Conservation (phyloP, 2,113 vertebrate genomes). For the Rissa tridactyla region DNA sequence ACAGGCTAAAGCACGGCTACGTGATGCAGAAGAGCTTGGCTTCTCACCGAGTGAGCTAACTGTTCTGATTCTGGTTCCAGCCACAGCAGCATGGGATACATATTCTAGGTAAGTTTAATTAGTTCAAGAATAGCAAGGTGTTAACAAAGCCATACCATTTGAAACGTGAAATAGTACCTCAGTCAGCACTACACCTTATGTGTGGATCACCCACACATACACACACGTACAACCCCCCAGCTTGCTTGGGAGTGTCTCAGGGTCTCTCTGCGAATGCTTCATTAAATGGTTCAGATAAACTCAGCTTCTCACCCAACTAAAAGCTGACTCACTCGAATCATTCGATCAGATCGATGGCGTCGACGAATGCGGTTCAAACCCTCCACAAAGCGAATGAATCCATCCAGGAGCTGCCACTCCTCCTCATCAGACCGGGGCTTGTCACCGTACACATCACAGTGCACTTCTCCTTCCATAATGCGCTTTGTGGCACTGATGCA, state of each 20-base stretch:
- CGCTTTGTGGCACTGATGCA: constrained; percentile 88
- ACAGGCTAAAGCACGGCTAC: neutral
- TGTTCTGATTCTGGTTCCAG: neutral
- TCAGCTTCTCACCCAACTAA: neutral
- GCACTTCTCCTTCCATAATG: constrained; percentile 87
- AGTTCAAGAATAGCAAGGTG: neutral
- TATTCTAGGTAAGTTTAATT: neutral
- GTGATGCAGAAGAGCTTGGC: neutral
- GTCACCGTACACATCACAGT: constrained; percentile 93
- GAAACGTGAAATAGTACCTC: neutral
- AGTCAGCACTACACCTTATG: neutral
- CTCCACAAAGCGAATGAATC: constrained; percentile 96
- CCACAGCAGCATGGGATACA: neutral
- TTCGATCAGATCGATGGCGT: constrained; percentile 92
- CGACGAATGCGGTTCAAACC: constrained; percentile 94
- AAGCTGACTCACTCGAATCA: constrained; percentile 78
- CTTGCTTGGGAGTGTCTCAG: neutral
- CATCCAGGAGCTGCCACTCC: constrained; percentile 90
- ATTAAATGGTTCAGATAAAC: fast-evolving
- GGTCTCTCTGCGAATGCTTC: neutral
- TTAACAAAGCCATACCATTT: neutral
- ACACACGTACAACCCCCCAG: fast-evolving
- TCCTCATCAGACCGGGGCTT: constrained; percentile 80
- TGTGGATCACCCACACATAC: neutral
- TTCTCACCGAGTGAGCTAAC: neutral